Evolutionary conservation across 53 echinoderm and acorn worm genomes (phyloP).

Genomic region (Astropecten irregularis): DNA sequence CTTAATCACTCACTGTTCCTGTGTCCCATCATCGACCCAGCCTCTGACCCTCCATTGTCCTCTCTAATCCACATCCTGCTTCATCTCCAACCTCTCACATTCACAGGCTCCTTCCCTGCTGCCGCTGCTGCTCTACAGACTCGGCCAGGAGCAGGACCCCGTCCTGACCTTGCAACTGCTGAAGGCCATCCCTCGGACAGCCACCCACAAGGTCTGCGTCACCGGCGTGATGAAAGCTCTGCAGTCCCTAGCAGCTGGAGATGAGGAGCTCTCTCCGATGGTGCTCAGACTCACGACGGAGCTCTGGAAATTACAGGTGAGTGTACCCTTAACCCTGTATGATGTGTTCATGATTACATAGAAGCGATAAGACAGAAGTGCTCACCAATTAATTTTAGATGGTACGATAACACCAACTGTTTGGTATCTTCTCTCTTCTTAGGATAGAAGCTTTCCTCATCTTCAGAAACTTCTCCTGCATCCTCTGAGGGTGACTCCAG

Average conservation of each 20-base stretch:
- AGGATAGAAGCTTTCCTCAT: slow-evolving; percentile 86
- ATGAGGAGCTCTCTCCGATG: slow-evolving; percentile 34
- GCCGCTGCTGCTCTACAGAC: slow-evolving; percentile 65
- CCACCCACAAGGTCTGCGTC: slow-evolving; percentile 60
- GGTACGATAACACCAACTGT: no score
- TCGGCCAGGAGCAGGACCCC: slow-evolving; percentile 41
- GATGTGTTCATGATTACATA: no score
- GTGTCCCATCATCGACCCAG: no score
- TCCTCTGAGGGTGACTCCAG: neutral
- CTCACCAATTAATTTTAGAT: neutral
- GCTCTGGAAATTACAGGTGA: slow-evolving; percentile 78
- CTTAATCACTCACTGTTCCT: no score
- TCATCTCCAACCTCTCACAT: no score
- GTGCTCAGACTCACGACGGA: slow-evolving; percentile 63
- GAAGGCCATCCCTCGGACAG: slow-evolving; percentile 68
- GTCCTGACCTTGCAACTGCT: slow-evolving; percentile 51
- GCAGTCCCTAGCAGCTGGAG: slow-evolving; percentile 60
- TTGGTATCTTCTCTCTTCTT: no score
- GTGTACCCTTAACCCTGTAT: no score
- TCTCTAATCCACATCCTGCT: no score
- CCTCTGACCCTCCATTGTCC: no score
- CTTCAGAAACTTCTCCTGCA: slow-evolving; percentile 66
- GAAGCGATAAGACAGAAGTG: neutral
- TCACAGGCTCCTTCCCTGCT: slow-evolving; percentile 67
- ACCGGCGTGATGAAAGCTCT: slow-evolving; percentile 59